Conservation (phyloP, 2,113 vertebrate genomes). For the Nothocercus nigrocapillus region DNA sequence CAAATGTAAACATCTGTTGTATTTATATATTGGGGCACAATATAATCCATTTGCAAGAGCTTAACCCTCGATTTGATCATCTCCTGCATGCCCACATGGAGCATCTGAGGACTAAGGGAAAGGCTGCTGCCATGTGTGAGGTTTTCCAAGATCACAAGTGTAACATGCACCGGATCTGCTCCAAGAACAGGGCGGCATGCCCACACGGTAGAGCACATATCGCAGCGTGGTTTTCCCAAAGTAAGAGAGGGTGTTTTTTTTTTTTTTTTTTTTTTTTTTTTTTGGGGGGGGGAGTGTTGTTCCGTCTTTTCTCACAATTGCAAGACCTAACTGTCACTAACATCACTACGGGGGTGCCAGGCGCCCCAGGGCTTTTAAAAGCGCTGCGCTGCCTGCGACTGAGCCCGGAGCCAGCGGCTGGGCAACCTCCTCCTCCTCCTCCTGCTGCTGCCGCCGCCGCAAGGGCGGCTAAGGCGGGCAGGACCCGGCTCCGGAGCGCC, state of each 20-base stretch:
- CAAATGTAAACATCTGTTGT: not conserved
- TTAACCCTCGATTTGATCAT: not conserved
- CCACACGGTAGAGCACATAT: rapidly evolving
- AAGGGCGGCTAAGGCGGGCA: not conserved
- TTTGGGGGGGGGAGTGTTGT: no score
- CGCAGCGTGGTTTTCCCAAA: not conserved
- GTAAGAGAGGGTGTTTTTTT: not conserved
- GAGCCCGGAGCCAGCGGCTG: no score
- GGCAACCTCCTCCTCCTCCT: no score
- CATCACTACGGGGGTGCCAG: not conserved
- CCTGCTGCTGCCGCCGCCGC: not conserved
- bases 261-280: no score
- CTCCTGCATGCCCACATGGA: not conserved
- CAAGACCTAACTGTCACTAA: not conserved
- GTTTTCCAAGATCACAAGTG: not conserved
- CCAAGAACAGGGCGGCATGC: not conserved
- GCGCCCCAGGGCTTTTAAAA: not conserved
- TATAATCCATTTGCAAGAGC: not conserved
- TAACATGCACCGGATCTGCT: not conserved
- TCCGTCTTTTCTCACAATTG: rapidly evolving
- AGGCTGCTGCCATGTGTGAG: not conserved
- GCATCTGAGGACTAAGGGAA: not conserved
- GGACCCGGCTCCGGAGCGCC: not conserved
- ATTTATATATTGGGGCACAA: not conserved
- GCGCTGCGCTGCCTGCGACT: no score